These are phyloP conservation scores for Drosophila mercatorum DNA, from an alignment of 2,888 invertebrate species.

Conservation along the genomic window DNA sequence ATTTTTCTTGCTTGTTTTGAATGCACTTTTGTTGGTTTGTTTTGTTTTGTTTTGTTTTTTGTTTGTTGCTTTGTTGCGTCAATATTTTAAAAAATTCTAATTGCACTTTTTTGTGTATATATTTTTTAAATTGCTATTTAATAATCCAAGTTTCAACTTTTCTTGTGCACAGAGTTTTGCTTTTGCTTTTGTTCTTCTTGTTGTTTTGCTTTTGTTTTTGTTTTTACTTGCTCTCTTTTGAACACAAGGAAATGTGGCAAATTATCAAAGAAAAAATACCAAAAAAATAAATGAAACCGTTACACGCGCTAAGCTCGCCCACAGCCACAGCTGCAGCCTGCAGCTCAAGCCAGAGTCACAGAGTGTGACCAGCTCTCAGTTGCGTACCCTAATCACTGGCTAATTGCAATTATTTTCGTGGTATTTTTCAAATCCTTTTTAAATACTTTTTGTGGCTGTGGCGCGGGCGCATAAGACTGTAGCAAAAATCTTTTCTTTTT, in stretches of 20 bases:
- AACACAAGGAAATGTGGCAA: constrained; percentile 28
- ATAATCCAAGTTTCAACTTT: constrained; percentile 35
- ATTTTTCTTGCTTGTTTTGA: constrained; percentile 53
- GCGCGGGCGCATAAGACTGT: constrained; percentile 2
- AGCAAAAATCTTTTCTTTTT: not conserved
- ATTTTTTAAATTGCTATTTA: constrained; percentile 60
- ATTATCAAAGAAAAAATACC: constrained; percentile 16
- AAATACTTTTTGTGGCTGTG: not conserved
- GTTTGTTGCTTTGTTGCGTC: constrained; percentile 63
- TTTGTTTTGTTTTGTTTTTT: constrained; percentile 34
- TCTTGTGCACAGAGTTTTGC: constrained; percentile 27
- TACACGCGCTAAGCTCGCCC: constrained; percentile 10
- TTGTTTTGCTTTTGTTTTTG: constrained; percentile 5
- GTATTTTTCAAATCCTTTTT: not conserved
- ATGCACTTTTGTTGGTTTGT: constrained; percentile 68
- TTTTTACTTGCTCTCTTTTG: constrained; percentile 2
- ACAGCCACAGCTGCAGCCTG: no score
- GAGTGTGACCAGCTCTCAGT: constrained; percentile 23
- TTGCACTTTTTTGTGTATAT: constrained; percentile 74
- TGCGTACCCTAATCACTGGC: constrained; percentile 15
- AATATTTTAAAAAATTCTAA: constrained; percentile 75
- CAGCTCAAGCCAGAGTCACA: not conserved
- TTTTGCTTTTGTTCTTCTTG: constrained; percentile 13
- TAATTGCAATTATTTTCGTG: not conserved
- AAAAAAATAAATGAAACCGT: constrained; percentile 50